Conservation (phyloP, 2,113 vertebrate genomes). For the Epinephelus lanceolatus region DNA sequence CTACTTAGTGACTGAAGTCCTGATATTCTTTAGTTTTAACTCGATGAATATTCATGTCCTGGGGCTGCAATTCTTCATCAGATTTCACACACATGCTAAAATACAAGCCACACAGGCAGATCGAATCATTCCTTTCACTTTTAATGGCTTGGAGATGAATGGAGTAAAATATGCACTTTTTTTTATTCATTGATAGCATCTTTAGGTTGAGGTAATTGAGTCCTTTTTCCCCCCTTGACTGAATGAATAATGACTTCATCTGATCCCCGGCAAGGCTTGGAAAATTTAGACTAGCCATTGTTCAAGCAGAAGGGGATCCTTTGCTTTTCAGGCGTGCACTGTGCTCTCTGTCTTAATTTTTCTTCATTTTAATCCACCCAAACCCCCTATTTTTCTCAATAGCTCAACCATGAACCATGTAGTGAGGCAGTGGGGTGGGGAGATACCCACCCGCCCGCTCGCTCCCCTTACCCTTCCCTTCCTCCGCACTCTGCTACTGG, state of each 20-base stretch:
- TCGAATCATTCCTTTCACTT: conserved; percentile 98
- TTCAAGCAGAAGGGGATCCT: conserved; percentile 88
- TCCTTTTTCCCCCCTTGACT: conserved; percentile 89
- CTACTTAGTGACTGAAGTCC: not conserved
- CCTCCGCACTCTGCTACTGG: conserved; percentile 51
- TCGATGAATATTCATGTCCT: conserved; percentile 76
- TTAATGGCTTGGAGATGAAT: conserved; percentile 96
- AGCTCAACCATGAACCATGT: conserved; percentile 83
- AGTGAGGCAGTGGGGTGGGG: conserved; percentile 66
- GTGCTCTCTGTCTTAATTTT: conserved; percentile 94
- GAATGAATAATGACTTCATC: conserved; percentile 99
- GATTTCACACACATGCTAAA: conserved; percentile 82
- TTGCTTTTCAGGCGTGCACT: conserved; percentile 93
- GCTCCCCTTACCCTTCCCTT: conserved; percentile 22
- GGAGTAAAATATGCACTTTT: conserved; percentile 97
- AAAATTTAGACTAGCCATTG: conserved; percentile 92
- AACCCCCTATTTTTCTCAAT: conserved; percentile 82
- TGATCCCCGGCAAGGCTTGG: conserved; percentile 88
- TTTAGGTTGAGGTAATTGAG: conserved; percentile 99
- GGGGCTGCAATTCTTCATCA: conserved; percentile 66
- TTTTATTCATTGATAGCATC: conserved; percentile 98
- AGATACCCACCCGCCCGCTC: conserved; percentile 46
- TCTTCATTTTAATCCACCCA: conserved; percentile 94
- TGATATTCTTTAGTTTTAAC: conserved; percentile 57
- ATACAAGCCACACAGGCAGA: conserved; percentile 90